A percentile compares a stretch with the other conserved stretches of the same genome.
Conservation (phyloP, 2,113 vertebrate species). For the Oreochromis spilurus region DNA sequence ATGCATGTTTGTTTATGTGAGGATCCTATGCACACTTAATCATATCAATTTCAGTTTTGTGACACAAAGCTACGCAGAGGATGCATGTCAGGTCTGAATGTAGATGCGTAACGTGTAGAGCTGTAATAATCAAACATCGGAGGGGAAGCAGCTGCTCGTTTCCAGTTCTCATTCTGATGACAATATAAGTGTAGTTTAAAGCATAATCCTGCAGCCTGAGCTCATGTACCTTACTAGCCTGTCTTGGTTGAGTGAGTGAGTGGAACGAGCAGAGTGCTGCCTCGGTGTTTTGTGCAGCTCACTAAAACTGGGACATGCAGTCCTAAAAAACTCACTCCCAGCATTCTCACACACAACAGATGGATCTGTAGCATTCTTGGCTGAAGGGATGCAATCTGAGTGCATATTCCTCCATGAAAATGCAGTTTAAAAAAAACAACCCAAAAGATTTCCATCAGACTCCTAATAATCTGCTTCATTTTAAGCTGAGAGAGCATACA, state of each 20-base stretch:
- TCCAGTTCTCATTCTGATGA: neutral
- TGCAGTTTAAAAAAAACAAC: neutral
- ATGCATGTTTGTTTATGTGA: neutral
- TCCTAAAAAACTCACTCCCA: constrained; percentile 55
- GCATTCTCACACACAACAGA: constrained; percentile 56
- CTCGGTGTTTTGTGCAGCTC: constrained; percentile 47
- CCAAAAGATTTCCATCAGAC: constrained; percentile 46
- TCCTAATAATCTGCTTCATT: constrained; percentile 44
- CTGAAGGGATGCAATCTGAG: constrained; percentile 40
- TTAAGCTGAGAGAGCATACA: constrained; percentile 25
- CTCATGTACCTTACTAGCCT: neutral
- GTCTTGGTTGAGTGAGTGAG: constrained; percentile 33
- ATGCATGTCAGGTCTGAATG: neutral
- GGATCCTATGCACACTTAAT: neutral
- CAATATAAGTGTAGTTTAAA: neutral
- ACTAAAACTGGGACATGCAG: constrained; percentile 56
- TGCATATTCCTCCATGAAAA: constrained; percentile 28
- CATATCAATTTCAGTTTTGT: neutral
- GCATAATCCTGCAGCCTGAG: constrained; percentile 20
- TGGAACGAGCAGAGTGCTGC: constrained; percentile 42
- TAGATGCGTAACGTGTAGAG: neutral
- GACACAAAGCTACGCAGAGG: neutral
- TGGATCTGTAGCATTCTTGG: constrained; percentile 62
- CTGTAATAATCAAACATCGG: neutral
- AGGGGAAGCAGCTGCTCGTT: neutral